Evolutionary conservation across 2,888 invertebrate genomes (phyloP).

Genomic region (Digitonthophagus gazella): DNA sequence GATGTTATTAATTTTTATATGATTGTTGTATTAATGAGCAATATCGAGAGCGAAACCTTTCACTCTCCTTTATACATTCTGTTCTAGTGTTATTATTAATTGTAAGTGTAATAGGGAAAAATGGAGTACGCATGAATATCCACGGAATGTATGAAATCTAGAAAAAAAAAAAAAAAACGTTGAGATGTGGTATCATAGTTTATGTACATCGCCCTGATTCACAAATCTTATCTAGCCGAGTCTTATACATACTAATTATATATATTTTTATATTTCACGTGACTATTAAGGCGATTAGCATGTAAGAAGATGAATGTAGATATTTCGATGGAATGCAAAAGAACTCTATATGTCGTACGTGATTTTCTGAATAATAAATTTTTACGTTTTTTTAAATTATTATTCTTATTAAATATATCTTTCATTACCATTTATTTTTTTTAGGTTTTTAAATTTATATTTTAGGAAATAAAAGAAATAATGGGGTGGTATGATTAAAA

Average conservation of each 20-base stretch:
- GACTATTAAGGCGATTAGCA: constrained; percentile 21
- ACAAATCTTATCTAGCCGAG: constrained; percentile 6
- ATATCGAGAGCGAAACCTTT: not conserved
- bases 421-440: no score
- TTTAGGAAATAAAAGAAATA: no score
- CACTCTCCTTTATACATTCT: no score
- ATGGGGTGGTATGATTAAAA: no score
- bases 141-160: not conserved
- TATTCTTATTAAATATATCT: no score
- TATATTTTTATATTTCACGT: constrained; percentile 28
- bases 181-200: constrained; percentile 10
- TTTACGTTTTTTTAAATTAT: constrained; percentile 9
- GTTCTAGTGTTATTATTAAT: not conserved
- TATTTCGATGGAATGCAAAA: constrained; percentile 9
- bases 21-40: not conserved
- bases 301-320: constrained; percentile 12
- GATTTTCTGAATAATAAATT: constrained; percentile 10
- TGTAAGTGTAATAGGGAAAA: not conserved
- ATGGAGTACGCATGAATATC: not conserved
- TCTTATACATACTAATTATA: constrained; percentile 9
- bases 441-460: no score
- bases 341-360: not conserved
- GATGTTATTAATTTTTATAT: not conserved
- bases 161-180: not conserved
- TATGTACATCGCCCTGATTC: not conserved